Evolutionary conservation across 2,113 vertebrate genomes (phyloP), one percentile per base, ranked within the genome.

Genomic region (Podiceps cristatus): DNA sequence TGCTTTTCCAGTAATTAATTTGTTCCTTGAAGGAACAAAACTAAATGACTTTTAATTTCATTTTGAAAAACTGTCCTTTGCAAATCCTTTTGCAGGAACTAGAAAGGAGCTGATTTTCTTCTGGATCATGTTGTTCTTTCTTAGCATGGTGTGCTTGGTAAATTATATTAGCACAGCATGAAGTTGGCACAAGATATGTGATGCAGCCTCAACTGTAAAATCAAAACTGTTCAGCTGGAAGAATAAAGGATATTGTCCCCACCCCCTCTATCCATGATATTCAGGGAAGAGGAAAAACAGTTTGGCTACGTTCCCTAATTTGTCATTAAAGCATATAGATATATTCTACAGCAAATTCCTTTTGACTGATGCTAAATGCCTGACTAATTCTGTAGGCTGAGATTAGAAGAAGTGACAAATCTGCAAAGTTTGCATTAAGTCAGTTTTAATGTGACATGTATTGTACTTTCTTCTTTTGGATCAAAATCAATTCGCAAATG

Each of bases 131-230:
- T 79, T 78, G 47, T 76, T 86, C 79, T 86, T 82, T 63, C 71
- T 89, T 76, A 67, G 60, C 49, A 42, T 87, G 94, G 25, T 84
- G 59, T 44, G 20, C 49, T 83, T 92, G 47, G 62, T 72, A 84
- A 96, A 86, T 94, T 95, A 67, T 42, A 90, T 73, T 87, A 95
- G 58, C 95, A 89, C 91, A 79, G 94, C 95, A 91, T 85, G 91
- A 91, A 58, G 66, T 4, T 96, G 92, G 87, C 84, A 92, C 37
- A 78, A 90, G 74, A 88, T 72, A 56, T 3, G 0, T 35, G 45
- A 72, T 59, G 40, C 40, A 91, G 62, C 11, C 19, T 92, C 53
- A 94, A 58, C 31, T 58, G n/a, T 74, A 95, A 91, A 93, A 68
- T 88, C 44, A 90, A 74, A 96, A 68, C 35, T 87, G 47, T 52